These are phyloP conservation scores for Apostichopus japonicus DNA, from an alignment of 35 echinoderm and acorn worm species.

Conservation along the genomic window DNA sequence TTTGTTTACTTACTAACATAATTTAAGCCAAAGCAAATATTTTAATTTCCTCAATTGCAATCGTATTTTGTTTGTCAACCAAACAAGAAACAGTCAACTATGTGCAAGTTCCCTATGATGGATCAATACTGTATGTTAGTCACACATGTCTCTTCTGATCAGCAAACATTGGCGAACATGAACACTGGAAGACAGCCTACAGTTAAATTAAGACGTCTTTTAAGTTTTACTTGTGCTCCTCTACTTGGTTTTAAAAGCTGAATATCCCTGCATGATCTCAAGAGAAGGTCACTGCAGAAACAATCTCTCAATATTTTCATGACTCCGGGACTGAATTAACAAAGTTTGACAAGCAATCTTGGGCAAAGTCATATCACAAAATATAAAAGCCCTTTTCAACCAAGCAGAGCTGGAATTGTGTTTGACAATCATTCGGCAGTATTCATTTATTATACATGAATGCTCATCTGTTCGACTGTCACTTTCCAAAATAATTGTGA, in stretches of 20 bases:
- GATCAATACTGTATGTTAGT: background rate
- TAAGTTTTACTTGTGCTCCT: no score
- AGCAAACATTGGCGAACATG: background rate
- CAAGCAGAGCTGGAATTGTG: conserved; percentile 14
- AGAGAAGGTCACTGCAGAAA: background rate
- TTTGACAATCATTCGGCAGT: conserved; percentile 23
- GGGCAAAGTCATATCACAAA: background rate
- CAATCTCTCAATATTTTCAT: conserved; percentile 15
- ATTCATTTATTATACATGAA: conserved; percentile 37
- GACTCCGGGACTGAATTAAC: conserved; percentile 10
- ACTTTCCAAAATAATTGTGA: conserved; percentile 19
- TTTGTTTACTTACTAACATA: no score
- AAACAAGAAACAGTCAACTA: no score
- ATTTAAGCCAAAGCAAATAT: no score
- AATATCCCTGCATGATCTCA: background rate
- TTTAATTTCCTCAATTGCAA: no score
- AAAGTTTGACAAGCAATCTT: conserved; percentile 35
- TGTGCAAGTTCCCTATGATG: no score
- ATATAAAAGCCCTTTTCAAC: conserved; percentile 7
- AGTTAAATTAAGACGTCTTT: no score
- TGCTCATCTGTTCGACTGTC: conserved; percentile 31
- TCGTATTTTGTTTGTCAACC: no score
- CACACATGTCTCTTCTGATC: background rate
- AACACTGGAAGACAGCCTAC: background rate
- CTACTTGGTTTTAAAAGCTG: background rate